Base-by-base conservation (phyloP, 2,888 invertebrate species). In the Elegia similella region DNA sequence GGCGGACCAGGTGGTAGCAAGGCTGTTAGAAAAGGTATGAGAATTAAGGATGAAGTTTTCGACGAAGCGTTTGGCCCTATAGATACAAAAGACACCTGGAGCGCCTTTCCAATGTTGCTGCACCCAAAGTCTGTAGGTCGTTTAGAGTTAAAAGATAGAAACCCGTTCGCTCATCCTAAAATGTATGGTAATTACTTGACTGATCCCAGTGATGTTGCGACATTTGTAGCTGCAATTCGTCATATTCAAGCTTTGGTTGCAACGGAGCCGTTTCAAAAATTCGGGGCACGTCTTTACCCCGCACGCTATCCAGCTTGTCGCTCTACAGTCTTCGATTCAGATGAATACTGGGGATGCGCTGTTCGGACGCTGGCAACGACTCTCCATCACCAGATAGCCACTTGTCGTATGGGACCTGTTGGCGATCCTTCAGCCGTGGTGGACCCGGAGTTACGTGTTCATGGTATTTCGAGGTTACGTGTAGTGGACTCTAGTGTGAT, bases 161-260 rank as follows among this genome's bases (percentile, higher is more conserved):
- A 97, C 84, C 96, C 97, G 0, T 92, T 94, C 47, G 94, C 95
- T 38, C 93, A 94, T 67, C 97, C 98, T 0, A 83, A 93, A n/a
- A 93, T 98, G 67, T 94, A 96, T 68, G 95, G 96, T 0, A 96
- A 97, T 70, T 97, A 97, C 76, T 92, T 97, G 60, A 92, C 93
- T 0, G 93, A 96, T 72, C 92, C 92, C 5, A 77, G 65, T 23
- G 92, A 96, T 68, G 80, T 94, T 0, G 89, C 91, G n/a, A 93
- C 93, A 0, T 81, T 95, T 52, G 77, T 95, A 6, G 92, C 92
- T 13, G 92, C 93, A 0, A 93, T 95, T 44, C 94, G 95, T 64
- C 93, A 94, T 59, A 78, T 93, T 1, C 92, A 95, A 60, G 85
- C 90, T 50, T 75, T 96, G 15, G 85, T 92, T 0, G 72, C 92